Conservation (phyloP, 2,888 invertebrate genomes). For the Actias luna region DNA sequence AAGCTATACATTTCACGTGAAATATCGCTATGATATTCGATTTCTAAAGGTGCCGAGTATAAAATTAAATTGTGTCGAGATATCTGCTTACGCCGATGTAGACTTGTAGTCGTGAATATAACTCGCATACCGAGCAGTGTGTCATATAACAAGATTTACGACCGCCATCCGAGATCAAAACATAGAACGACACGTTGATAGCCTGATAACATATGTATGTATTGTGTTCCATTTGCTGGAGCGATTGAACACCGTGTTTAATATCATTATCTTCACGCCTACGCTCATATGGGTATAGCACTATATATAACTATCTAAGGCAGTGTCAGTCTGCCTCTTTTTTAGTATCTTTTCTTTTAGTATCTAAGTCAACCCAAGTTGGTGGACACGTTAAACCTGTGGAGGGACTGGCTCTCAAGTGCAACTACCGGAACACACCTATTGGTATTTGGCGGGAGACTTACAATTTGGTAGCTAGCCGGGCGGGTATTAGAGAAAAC, state of each 20-base stretch:
- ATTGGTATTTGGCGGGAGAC: no score
- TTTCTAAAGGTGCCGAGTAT: neutral
- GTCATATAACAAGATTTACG: neutral
- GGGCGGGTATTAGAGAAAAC: no score
- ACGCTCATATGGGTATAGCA: neutral
- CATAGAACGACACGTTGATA: neutral
- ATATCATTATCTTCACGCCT: neutral
- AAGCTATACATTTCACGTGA: no score
- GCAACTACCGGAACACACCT: no score
- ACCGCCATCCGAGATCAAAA: constrained; percentile 3
- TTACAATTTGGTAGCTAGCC: no score
- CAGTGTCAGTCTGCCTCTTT: no score
- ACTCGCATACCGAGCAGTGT: neutral
- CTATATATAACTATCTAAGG: neutral
- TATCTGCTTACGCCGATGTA: neutral
- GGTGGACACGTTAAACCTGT: no score
- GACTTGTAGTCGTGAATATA: neutral
- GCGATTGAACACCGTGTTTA: neutral
- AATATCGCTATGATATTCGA: no score
- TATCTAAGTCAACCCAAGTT: no score
- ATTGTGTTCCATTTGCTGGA: neutral
- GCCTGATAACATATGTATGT: no score
- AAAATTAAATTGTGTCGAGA: neutral
- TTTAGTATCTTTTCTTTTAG: no score
- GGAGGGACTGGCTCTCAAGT: no score